Base-by-base conservation (phyloP, 2,888 invertebrate species). In the Pyrocoelia pectoralis region DNA sequence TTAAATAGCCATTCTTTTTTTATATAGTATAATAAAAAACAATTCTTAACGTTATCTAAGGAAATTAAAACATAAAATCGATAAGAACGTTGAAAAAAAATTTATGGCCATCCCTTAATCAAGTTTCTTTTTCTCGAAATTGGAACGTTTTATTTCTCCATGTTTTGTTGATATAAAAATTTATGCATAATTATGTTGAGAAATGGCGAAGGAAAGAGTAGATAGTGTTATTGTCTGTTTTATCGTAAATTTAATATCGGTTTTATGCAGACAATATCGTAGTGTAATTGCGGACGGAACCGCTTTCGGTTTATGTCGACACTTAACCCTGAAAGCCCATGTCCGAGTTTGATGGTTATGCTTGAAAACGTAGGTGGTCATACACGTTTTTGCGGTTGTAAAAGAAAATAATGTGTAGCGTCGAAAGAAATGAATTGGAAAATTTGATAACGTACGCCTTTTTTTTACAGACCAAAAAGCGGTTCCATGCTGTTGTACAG, bases 401-500 rank as follows among this genome's bases (percentile, higher is more conserved):
- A 58, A 46, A 24, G 6, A 19, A 29, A 52, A 33, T 18, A 38
- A 53, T 14, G 41, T 29, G 38, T 24, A n/a, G 2, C 33, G 48
- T 15, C 13, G 14, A 43, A 18, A 6, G 24, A 10, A 17, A 29
- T 48, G 13, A 28, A 56, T 56, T 33, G 48, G 38, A 46, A 50
- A 57, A 50, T 40, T 49, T 50, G 50, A 57, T 50, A 41, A 58
- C 33, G 33, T 33, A n/a, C n/a, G 40, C 18, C 14, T 43, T 53
- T 59, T 79, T 72, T 73, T 85, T 84, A 0, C 84, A 96, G 97
- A 82, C 97, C 98, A 66, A 94, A 95, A 83, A 97, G 97, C 83
- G 98, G 98, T 72, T 97, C 97, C 24, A 93, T 98, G 93, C 86
- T 98, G 79, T 87, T 98, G 70, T 98, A 97, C 88, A 96, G 95